Conservation (phyloP, 1,140 invertebrate genomes). For the Sinonovacula constricta region DNA sequence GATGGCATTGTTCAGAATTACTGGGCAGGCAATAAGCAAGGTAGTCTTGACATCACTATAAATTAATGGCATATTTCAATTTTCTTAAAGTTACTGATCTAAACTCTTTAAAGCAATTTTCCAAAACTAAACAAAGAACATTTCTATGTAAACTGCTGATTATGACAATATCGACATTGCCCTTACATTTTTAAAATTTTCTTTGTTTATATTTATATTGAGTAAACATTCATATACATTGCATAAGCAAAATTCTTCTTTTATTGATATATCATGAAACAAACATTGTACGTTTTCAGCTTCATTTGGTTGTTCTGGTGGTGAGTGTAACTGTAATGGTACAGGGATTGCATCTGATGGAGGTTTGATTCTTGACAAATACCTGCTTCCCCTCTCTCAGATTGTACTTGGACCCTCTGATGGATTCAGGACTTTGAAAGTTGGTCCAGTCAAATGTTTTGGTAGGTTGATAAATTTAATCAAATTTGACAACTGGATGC, state of each 20-base stretch:
- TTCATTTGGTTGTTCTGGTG: slow-evolving; percentile 41
- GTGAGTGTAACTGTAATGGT: slow-evolving; percentile 52
- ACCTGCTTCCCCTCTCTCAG: slow-evolving; percentile 15
- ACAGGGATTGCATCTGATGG: slow-evolving; percentile 38
- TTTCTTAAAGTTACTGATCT: no score
- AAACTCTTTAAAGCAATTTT: no score
- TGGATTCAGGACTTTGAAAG: slow-evolving; percentile 24
- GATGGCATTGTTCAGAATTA: slow-evolving; percentile 2
- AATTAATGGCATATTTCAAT: no score
- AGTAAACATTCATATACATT: no score
- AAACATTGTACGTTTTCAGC: no score
- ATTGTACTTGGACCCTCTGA: slow-evolving; percentile 25
- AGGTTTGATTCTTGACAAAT: slow-evolving; percentile 29
- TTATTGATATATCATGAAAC: no score
- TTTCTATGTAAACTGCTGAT: no score
- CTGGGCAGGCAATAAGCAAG: slow-evolving; percentile 45
- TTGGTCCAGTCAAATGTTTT: slow-evolving; percentile 56
- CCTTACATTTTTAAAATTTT: no score
- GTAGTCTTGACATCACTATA: slow-evolving; percentile 26
- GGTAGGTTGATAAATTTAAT: slow-evolving; percentile 37
- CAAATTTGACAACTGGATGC: neutral
- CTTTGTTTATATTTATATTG: no score
- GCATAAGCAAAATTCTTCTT: no score
- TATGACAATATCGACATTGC: no score
- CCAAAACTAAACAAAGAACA: no score